Base-by-base conservation (phyloP, 1,140 invertebrate species). In the Microvelia longipes region DNA sequence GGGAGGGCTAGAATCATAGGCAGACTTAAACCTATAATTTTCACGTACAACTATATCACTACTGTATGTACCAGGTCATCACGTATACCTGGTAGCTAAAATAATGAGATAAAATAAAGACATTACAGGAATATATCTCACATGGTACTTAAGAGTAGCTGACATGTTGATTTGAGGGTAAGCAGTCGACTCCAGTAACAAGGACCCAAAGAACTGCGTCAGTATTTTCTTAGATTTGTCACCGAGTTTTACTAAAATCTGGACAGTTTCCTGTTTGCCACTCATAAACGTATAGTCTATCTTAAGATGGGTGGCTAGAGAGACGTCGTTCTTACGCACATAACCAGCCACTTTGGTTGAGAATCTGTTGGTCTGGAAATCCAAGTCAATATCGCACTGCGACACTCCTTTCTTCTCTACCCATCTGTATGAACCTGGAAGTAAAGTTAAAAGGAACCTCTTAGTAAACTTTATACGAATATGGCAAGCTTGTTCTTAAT, bases 101-200 rank as follows among this genome's bases (percentile, higher is more conserved):
- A n/a, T n/a, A n/a, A n/a, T n/a, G n/a, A n/a, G n/a, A n/a, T n/a
- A n/a, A n/a, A n/a, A n/a, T n/a, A n/a, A n/a, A n/a, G n/a, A n/a
- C n/a, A n/a, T n/a, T n/a, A n/a, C n/a, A n/a, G n/a, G n/a, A n/a
- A n/a, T n/a, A n/a, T n/a, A n/a, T n/a, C 66, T 67, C 78, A 86
- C 85, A 77, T 82, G 81, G 75, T 87, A 88, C 75, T 82, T 86
- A 0, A 86, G 76, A 11, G 84, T 83, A n/a, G 87, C 79, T 29
- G 86, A 84, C 67, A 90, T 86, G 76, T 92, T 90, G 5, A 90
- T 83, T 67, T 86, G 83, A 0, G 89, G 87, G 81, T 92, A 91
- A 0, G 88, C 88, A 0, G 87, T 86, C 13, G 88, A 89, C 26
- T 85, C 82, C 61, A 92, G 78, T 35, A 85, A 83, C 63, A 90